These are phyloP conservation scores for Paracanthobrama guichenoti DNA, from an alignment of 2,113 vertebrate species.

Conservation along the genomic window DNA sequence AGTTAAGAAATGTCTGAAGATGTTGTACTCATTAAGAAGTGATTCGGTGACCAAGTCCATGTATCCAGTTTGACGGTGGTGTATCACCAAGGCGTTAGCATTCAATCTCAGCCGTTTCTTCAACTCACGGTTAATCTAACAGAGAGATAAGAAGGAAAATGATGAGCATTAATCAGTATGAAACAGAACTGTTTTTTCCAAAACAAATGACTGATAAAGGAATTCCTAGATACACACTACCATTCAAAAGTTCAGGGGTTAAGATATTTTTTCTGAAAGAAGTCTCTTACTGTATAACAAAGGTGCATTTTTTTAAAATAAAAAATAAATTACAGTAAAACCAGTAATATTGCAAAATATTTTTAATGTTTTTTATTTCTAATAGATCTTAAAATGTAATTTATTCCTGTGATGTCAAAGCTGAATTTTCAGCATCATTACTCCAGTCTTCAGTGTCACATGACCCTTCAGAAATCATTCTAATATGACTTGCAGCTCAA, in stretches of 20 bases:
- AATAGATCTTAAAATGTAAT: too few species aligned
- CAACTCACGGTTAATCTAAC: slow-evolving; percentile 43
- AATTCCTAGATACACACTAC: not conserved
- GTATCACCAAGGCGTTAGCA: slow-evolving; percentile 21
- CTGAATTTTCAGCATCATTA: not conserved
- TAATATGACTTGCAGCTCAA: not conserved
- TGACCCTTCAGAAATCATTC: not conserved
- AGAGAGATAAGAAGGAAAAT: not conserved
- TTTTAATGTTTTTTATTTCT: too few species aligned
- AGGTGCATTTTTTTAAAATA: not conserved
- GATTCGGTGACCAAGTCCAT: slow-evolving; percentile 47
- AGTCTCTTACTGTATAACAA: not conserved
- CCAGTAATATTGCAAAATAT: not conserved
- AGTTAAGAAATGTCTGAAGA: not conserved
- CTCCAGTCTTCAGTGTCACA: not conserved
- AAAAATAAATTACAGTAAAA: too few species aligned
- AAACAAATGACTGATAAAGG: not conserved
- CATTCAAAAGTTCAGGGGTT: not conserved
- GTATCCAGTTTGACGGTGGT: slow-evolving; percentile 50
- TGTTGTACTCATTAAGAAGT: slow-evolving; percentile 33
- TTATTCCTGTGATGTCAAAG: too few species aligned
- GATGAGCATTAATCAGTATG: not conserved
- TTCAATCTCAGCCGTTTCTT: slow-evolving; percentile 33
- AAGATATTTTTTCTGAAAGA: not conserved
- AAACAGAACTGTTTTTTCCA: not conserved